phyloP scores from a whole-genome alignment of 1,140 invertebrate species.

The Macrotrachela quadricornifera region DNA sequence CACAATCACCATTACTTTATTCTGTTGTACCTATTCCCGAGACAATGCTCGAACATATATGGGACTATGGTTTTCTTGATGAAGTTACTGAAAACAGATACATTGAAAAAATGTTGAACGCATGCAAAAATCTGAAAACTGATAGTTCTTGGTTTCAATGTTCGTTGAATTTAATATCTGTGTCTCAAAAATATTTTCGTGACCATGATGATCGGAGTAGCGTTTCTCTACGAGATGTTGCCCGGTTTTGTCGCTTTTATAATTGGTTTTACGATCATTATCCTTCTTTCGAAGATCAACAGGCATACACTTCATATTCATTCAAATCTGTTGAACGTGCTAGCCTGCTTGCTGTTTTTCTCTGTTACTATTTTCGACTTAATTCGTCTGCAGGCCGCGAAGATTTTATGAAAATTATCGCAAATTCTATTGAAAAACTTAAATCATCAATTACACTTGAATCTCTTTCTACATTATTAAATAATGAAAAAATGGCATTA shows the following conservation, averaged over 20 bases:
- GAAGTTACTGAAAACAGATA: slow-evolving; percentile 13
- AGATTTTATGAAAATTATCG: no score
- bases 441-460: no score
- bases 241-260: slow-evolving; percentile 11
- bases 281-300: no score
- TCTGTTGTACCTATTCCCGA: slow-evolving; percentile 14
- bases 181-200: slow-evolving; percentile 12
- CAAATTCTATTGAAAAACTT: no score
- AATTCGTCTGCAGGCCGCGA: no score
- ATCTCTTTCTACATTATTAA: no score
- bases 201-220: slow-evolving; percentile 3
- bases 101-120: slow-evolving; percentile 11
- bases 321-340: no score
- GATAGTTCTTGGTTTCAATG: no score
- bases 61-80: slow-evolving; percentile 14
- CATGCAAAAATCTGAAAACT: neutral
- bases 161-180: neutral
- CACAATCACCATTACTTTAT: slow-evolving; percentile 13
- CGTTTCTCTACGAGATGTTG: slow-evolving; percentile 16
- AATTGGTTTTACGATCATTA: slow-evolving; percentile 10
- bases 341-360: no score
- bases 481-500: no score
- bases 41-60: slow-evolving; percentile 14
- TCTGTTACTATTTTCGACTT: no score
- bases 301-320: no score